These are phyloP conservation scores for Poecile montanus DNA, from an alignment of 2,797 vertebrate species.

Conservation along the genomic window DNA sequence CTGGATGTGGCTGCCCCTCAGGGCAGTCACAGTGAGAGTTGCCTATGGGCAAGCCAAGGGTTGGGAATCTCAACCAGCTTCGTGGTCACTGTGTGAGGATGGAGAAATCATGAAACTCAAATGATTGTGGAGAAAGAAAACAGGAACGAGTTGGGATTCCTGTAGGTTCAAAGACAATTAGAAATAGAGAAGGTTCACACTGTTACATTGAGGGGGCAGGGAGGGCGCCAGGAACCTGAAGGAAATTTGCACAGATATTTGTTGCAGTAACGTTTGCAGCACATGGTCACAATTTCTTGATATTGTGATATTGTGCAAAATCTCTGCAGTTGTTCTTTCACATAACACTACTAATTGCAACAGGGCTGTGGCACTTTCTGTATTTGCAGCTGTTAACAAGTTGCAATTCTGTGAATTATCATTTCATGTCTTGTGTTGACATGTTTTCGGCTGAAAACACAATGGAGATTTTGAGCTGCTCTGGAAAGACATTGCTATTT, in stretches of 20 bases:
- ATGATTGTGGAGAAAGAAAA: background rate
- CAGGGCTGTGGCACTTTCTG: background rate
- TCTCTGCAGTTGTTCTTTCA: background rate
- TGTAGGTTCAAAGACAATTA: background rate
- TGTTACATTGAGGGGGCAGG: rapidly evolving
- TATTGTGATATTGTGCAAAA: background rate
- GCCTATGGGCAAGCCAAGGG: rapidly evolving
- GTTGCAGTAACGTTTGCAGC: background rate
- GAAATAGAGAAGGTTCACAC: rapidly evolving
- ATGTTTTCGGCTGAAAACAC: rapidly evolving
- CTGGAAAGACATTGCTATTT: background rate
- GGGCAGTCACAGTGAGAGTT: background rate
- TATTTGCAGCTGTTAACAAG: background rate
- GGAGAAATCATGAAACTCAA: background rate
- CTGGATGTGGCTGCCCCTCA: background rate
- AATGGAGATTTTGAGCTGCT: background rate
- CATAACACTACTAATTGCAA: rapidly evolving
- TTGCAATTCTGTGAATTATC: background rate
- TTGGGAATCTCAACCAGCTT: background rate
- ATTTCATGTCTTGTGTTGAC: background rate
- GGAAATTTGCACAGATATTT: rapidly evolving
- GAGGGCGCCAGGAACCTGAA: rapidly evolving
- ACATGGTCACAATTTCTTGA: rapidly evolving
- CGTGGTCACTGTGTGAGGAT: background rate
- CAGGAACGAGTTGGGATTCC: rapidly evolving